A percentile compares a stretch with the other conserved stretches of the same genome.
These are phyloP conservation scores for Brachycybe producta DNA, from an alignment of 2,888 invertebrate species.

Conservation along the genomic window DNA sequence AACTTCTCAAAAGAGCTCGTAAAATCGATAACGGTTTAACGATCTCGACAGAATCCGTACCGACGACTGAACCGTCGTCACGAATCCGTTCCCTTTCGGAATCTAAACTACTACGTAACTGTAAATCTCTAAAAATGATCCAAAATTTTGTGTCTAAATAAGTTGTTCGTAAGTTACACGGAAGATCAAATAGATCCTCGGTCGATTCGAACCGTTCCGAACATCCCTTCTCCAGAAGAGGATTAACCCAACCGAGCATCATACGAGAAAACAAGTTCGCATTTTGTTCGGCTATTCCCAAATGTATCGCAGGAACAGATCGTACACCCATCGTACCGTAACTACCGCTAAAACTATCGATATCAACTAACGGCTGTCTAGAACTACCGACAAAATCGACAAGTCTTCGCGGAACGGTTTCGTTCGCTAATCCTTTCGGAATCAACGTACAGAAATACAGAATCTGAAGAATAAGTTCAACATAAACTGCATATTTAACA, in stretches of 20 bases:
- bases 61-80: slow-evolving; percentile 23
- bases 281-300: slow-evolving; percentile 73
- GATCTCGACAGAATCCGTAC: background rate
- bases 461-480: slow-evolving; percentile 41
- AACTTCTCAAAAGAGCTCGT: slow-evolving; percentile 56
- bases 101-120: slow-evolving; percentile 16
- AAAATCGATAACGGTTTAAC: slow-evolving; percentile 39
- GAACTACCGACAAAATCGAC: slow-evolving; percentile 37
- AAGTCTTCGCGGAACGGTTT: slow-evolving; percentile 40
- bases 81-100: slow-evolving; percentile 12
- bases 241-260: slow-evolving; percentile 77
- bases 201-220: slow-evolving; percentile 54
- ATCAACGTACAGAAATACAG: slow-evolving; percentile 57
- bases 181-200: slow-evolving; percentile 74
- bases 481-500: slow-evolving; percentile 20
- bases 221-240: slow-evolving; percentile 63
- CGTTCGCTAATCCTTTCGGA: slow-evolving; percentile 44
- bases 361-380: slow-evolving; percentile 10
- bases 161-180: slow-evolving; percentile 47
- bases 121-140: slow-evolving; percentile 29
- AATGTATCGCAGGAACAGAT: slow-evolving; percentile 35
- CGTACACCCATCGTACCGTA: slow-evolving; percentile 10
- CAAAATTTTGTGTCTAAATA: slow-evolving; percentile 47
- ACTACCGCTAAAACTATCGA: slow-evolving; percentile 11
- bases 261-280: slow-evolving; percentile 54